phyloP scores from a whole-genome alignment of 1,140 invertebrate genomes.

The Platorchestia sp. region DNA sequence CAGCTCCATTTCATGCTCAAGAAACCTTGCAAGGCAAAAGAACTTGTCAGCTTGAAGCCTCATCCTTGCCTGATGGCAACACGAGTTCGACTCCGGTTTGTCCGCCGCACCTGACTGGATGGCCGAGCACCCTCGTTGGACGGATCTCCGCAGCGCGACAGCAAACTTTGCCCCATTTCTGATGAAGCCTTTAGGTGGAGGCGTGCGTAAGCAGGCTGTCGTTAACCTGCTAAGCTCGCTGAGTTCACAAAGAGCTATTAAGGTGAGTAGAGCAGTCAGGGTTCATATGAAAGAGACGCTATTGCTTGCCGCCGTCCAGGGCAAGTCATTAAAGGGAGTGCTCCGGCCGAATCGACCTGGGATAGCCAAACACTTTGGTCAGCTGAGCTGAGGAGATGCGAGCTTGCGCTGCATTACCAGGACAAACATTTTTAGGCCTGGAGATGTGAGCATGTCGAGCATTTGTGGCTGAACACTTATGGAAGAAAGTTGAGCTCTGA shows the following conservation, averaged over 20 bases:
- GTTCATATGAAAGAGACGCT: constrained; percentile 30
- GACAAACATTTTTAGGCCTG: neutral
- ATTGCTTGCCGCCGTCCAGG: neutral
- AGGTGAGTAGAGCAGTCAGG: constrained; percentile 6
- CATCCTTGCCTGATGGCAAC: neutral
- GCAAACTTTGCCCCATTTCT: neutral
- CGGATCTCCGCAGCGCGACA: neutral
- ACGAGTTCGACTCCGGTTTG: neutral
- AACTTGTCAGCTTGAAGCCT: neutral
- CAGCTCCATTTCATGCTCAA: neutral
- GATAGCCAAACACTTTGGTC: constrained; percentile 39
- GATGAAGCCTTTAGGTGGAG: neutral
- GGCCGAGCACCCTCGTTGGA: neutral
- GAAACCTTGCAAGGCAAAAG: neutral
- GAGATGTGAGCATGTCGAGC: neutral
- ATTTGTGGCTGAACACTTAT: constrained; percentile 11
- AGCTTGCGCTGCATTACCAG: constrained; percentile 15
- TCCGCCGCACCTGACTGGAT: too few relatives aligned
- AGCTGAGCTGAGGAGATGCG: constrained; percentile 21
- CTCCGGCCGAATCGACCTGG: neutral
- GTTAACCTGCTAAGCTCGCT: neutral
- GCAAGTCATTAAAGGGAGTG: constrained; percentile 41
- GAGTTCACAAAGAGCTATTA: constrained; percentile 18
- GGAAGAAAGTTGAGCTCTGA: neutral
- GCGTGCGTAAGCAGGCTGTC: neutral